Evolutionary conservation across 2,797 vertebrate species (phyloP).

Genomic region (Sebastes miniatus): DNA sequence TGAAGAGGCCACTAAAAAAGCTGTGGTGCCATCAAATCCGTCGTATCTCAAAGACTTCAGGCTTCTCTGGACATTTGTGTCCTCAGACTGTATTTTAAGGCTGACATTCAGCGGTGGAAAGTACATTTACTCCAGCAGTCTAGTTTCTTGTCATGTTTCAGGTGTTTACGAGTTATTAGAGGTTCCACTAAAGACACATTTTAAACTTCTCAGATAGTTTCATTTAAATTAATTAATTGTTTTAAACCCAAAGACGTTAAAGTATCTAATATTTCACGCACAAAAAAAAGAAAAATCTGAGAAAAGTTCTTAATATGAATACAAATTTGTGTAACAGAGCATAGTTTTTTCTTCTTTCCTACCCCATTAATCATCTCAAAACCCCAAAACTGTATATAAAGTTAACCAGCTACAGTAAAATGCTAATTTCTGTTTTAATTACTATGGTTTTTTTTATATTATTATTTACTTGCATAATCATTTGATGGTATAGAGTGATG

Average conservation of each 20-base stretch:
- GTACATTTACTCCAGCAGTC: neutral
- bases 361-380: too few species aligned
- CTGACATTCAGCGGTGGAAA: neutral
- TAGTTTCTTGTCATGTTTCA: neutral
- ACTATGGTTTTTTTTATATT: too few species aligned
- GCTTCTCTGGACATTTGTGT: neutral
- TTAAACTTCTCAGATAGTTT: neutral
- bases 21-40: conserved; percentile 3
- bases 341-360: too few species aligned
- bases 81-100: neutral
- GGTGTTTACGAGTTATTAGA: neutral
- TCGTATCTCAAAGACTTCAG: neutral
- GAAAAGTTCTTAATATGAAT: neutral
- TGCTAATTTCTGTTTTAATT: too few species aligned
- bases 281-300: neutral
- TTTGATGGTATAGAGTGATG: too few species aligned
- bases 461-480: too few species aligned
- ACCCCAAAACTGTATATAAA: too few species aligned
- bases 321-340: too few species aligned
- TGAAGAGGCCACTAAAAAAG: conserved; percentile 13
- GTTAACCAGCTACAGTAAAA: too few species aligned
- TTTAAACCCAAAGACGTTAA: neutral
- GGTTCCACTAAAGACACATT: neutral
- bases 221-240: neutral
- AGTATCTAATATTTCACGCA: neutral